These are phyloP conservation scores for Uromys caudimaculatus DNA, from an alignment of 2,797 vertebrate species.

Conservation along the genomic window DNA sequence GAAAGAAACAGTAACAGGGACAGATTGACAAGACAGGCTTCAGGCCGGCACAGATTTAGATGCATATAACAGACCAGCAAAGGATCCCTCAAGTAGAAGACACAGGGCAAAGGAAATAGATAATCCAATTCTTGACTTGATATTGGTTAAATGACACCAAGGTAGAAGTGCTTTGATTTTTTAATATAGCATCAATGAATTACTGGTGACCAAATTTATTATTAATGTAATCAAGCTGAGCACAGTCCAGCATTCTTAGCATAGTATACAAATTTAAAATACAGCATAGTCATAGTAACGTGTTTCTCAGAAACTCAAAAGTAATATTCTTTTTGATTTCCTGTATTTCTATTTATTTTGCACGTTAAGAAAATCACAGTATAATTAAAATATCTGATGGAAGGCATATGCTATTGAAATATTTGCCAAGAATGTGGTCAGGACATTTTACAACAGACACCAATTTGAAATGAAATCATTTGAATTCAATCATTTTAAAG, in stretches of 20 bases:
- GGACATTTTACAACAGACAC: neutral
- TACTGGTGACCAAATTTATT: neutral
- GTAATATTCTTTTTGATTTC: neutral
- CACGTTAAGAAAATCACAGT: neutral
- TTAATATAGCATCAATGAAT: neutral
- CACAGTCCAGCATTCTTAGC: neutral
- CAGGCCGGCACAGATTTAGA: neutral
- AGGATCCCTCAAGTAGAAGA: neutral
- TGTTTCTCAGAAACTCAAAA: neutral
- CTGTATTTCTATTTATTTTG: neutral
- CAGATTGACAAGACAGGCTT: neutral
- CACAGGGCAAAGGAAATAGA: neutral
- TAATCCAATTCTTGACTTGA: neutral
- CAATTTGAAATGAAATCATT: neutral
- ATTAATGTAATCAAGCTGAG: neutral
- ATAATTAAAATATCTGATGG: neutral
- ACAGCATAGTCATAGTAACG: neutral
- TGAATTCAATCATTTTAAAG: neutral
- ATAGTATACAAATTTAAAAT: neutral
- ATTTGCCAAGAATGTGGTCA: neutral
- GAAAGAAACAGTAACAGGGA: neutral
- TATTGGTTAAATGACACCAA: neutral
- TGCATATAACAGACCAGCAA: neutral
- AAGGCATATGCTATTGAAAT: neutral
- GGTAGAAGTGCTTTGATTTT: neutral